These are phyloP conservation scores for Phyllostomus discolor DNA, from an alignment of 2,113 vertebrate species.

Conservation along the genomic window DNA sequence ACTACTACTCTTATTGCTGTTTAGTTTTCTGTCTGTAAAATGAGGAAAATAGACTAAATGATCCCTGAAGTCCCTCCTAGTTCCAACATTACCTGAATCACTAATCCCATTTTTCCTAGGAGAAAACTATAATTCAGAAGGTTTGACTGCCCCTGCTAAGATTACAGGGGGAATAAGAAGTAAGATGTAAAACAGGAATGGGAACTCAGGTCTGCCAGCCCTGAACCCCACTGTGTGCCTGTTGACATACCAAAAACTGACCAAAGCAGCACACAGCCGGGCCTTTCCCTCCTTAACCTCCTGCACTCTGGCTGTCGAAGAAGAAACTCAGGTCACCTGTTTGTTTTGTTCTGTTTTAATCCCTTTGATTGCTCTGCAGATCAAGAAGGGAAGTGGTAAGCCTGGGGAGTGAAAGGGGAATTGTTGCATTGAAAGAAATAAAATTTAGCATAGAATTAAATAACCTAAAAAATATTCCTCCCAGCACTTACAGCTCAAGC, in stretches of 20 bases:
- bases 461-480: neutral
- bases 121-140: neutral
- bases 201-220: neutral
- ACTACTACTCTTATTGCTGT: neutral
- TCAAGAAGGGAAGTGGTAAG: neutral
- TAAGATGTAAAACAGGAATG: neutral
- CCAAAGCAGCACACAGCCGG: neutral
- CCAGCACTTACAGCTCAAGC: neutral
- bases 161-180: neutral
- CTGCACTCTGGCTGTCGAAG: neutral
- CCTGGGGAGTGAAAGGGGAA: neutral
- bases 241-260: neutral
- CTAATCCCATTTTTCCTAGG: neutral
- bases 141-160: neutral
- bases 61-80: neutral
- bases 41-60: neutral
- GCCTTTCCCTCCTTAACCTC: neutral
- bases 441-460: neutral
- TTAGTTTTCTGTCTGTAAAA: neutral
- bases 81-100: neutral
- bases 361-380: neutral
- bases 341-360: neutral
- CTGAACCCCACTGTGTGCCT: neutral
- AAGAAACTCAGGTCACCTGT: neutral
- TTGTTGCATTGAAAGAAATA: constrained; percentile 1